These are phyloP conservation scores for Leucophenga montana DNA, from an alignment of 2,888 invertebrate species.

Conservation along the genomic window DNA sequence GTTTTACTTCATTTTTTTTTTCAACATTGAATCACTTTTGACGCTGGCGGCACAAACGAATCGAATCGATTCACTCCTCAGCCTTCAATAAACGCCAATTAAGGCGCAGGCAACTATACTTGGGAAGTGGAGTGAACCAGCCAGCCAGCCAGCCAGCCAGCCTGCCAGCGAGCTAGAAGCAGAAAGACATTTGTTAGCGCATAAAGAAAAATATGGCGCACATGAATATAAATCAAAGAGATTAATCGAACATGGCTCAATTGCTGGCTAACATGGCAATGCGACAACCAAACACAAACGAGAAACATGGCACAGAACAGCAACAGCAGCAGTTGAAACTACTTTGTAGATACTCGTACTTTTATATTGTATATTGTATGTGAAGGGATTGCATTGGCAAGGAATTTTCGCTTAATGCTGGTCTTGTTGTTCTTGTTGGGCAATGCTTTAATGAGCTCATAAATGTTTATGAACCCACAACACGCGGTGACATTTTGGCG, in stretches of 20 bases:
- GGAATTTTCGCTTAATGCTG: too few species aligned
- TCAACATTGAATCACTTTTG: not conserved
- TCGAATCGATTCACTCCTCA: not conserved
- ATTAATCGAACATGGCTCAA: conserved; percentile 73
- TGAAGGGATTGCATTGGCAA: conserved; percentile 25
- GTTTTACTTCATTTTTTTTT: conserved; percentile 7
- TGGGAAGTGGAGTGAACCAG: not conserved
- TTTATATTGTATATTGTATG: too few species aligned
- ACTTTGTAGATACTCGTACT: too few species aligned
- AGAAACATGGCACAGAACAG: conserved; percentile 24
- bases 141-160: not conserved
- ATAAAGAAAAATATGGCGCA: conserved; percentile 56
- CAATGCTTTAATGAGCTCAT: conserved; percentile 29
- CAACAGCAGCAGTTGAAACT: conserved; percentile 18
- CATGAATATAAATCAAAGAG: conserved; percentile 72
- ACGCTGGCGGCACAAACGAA: not conserved
- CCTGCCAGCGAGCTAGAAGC: not conserved
- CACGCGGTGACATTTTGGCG: conserved; percentile 5
- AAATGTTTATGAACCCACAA: not conserved
- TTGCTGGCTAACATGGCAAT: conserved; percentile 66
- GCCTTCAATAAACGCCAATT: conserved; percentile 26
- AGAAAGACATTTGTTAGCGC: conserved; percentile 67
- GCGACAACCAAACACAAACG: not conserved
- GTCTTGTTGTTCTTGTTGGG: too few species aligned
- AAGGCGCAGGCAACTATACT: conserved; percentile 5